Evolutionary conservation across 2,113 vertebrate species (phyloP), one percentile per base, ranked within the genome.

Genomic region (Leptobrachium ailaonicum): DNA sequence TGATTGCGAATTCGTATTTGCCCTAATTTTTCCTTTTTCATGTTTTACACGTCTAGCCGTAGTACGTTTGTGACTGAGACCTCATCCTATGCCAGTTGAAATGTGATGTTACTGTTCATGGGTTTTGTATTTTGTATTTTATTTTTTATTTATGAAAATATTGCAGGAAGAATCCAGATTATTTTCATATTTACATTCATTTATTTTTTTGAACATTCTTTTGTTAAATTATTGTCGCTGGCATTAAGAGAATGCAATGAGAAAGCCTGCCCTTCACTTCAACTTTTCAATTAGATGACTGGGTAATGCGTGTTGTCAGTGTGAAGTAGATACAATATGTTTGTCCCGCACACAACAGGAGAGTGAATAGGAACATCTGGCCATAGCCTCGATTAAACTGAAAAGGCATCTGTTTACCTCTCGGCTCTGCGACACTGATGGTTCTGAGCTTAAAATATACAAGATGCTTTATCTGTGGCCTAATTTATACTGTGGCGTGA

Each of bases 391-490:
- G 73, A 88, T 89, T 82, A 91, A 88, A 92, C 88, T 89, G 87
- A 90, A 86, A 0, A 88, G 89, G 93, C 96, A 98, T 96, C 95
- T 97, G 96, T 95, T 96, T 93, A 92, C 93, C 93, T 96, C 91
- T 89, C 86, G 87, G 90, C 92, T 93, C 88, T 92, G 90, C 88
- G 90, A 94, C 93, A 94, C 93, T 89, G 90, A 94, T 93, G 94
- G 92, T 95, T 94, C 93, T 90, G 92, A 96, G 91, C 89, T 93
- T 88, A 90, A 93, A 92, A 91, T 90, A 90, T 60, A 88, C 91
- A 92, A 89, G 86, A 86, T 87, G 89, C 86, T 88, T 88, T 90
- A 87, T 91, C 92, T 87, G 90, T 93, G 94, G 92, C 94, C 95
- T 95, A 90, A 94, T 95, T 95, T 94, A 88, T 87, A 85, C 92